Evolutionary conservation across 2,888 invertebrate species (phyloP).

Genomic region (Caenorhabditis parvicauda): DNA sequence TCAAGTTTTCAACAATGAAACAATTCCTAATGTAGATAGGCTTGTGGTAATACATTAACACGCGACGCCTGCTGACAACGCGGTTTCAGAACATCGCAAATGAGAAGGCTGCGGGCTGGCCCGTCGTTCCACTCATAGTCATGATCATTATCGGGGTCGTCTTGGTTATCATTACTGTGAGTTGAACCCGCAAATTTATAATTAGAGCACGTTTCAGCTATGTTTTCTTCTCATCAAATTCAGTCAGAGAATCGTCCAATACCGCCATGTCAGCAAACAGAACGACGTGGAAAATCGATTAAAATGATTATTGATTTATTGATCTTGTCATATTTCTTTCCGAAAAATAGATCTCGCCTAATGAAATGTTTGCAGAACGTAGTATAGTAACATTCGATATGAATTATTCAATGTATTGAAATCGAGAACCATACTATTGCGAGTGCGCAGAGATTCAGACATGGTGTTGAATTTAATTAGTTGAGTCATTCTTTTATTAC

Average conservation of each 20-base stretch:
- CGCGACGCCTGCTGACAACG: not conserved
- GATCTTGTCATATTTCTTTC: too few relatives aligned
- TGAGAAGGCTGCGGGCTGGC: constrained; percentile 30
- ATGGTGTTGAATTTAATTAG: too few relatives aligned
- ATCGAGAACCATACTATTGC: too few relatives aligned
- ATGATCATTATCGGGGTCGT: constrained; percentile 34
- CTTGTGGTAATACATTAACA: constrained; percentile 15
- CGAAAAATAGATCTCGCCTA: too few relatives aligned
- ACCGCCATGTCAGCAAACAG: constrained; percentile 10
- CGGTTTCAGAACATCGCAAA: constrained; percentile 29
- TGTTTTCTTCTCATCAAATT: constrained; percentile 15
- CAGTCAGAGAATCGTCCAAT: constrained; percentile 17
- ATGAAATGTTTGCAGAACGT: too few relatives aligned
- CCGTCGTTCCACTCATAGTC: constrained; percentile 35
- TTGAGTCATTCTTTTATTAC: too few relatives aligned
- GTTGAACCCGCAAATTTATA: not conserved
- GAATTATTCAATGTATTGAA: too few relatives aligned
- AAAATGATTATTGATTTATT: too few relatives aligned
- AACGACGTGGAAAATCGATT: too few relatives aligned
- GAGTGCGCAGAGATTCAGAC: too few relatives aligned
- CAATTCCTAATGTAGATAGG: constrained; percentile 26
- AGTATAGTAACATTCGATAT: too few relatives aligned
- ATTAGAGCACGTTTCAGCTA: constrained; percentile 10
- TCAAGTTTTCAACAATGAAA: constrained; percentile 26
- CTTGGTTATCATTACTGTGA: constrained; percentile 34